These are phyloP conservation scores for Tinamus major DNA, from an alignment of 2,797 vertebrate species.

Conservation along the genomic window DNA sequence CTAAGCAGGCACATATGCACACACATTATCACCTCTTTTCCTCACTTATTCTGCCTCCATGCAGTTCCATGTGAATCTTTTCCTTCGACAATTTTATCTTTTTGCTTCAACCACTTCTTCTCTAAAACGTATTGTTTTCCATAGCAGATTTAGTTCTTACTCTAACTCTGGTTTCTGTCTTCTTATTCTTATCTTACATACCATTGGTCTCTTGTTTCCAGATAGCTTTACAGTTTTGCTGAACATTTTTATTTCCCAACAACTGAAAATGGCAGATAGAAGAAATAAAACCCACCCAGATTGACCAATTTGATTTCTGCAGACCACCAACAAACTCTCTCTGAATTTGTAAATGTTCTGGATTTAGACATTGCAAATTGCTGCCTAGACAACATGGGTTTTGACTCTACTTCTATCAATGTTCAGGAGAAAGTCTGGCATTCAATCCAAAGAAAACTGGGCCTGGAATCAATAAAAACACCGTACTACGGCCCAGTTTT, in stretches of 20 bases:
- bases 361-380: background rate
- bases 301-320: background rate
- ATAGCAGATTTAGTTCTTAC: background rate
- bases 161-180: background rate
- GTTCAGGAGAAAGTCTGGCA: background rate
- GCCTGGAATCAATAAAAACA: background rate
- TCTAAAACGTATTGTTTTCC: background rate
- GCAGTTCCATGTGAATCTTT: background rate
- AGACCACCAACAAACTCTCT: constrained; percentile 21
- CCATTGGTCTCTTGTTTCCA: background rate
- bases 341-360: background rate
- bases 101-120: background rate
- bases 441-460: background rate
- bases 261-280: background rate
- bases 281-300: constrained; percentile 10
- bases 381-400: background rate
- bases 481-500: background rate
- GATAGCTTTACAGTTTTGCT: background rate
- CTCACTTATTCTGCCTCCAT: background rate
- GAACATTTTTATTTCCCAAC: background rate
- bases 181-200: background rate
- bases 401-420: background rate
- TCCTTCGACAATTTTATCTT: background rate
- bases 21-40: background rate
- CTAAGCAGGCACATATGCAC: background rate